Conservation (phyloP, 64 coral and sea anemone genomes). For the Pocillopora verrucosa region DNA sequence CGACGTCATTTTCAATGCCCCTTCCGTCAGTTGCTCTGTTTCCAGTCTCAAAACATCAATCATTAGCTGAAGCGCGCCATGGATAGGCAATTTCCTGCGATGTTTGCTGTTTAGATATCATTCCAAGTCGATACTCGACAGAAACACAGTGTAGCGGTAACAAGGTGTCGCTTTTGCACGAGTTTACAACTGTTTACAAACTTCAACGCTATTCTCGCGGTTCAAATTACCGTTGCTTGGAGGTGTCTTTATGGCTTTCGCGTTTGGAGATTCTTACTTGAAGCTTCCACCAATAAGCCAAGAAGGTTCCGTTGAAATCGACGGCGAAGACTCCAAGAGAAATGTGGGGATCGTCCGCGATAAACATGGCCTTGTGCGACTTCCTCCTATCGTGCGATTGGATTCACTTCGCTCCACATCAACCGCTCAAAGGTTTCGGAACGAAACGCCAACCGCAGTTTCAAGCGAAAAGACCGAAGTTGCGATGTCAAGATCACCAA, state of each 20-base stretch:
- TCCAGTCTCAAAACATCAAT: not conserved
- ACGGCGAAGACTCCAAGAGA: conserved; percentile 29
- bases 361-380: conserved; percentile 73
- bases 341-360: conserved; percentile 65
- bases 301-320: conserved; percentile 13
- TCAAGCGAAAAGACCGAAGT: not conserved
- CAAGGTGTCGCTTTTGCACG: not conserved
- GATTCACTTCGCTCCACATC: conserved; percentile 47
- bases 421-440: conserved; percentile 14
- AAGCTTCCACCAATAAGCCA: conserved; percentile 60
- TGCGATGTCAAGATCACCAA: not conserved
- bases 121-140: not conserved
- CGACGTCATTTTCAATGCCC: not conserved
- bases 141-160: not conserved
- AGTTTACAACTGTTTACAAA: not conserved
- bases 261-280: conserved; percentile 43
- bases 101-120: not conserved
- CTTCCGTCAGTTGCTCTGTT: not conserved
- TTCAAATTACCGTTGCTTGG: not conserved
- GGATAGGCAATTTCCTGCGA: not conserved
- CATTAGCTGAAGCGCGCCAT: not conserved
- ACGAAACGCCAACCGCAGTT: conserved; percentile 4
- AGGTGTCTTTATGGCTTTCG: conserved; percentile 29
- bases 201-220: not conserved
- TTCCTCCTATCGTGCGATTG: conserved; percentile 80